phyloP scores from a whole-genome alignment of 2,113 vertebrate species.

The Brachyhypopomus gauderio region DNA sequence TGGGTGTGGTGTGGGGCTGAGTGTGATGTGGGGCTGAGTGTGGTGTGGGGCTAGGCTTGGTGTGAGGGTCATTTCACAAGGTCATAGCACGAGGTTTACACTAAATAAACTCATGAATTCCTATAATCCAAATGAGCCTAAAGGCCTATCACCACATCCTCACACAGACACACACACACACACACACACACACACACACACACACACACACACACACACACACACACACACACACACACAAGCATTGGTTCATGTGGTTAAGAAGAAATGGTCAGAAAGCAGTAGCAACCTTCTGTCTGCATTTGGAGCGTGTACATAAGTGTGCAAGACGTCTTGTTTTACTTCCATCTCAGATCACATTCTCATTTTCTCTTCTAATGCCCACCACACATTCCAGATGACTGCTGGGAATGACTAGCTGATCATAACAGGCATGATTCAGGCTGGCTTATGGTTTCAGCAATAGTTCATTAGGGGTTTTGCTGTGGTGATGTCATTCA shows the following conservation, averaged over 20 bases:
- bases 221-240: neutral
- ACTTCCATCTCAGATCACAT: neutral
- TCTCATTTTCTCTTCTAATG: neutral
- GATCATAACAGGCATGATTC: conserved; percentile 7
- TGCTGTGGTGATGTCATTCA: conserved; percentile 7
- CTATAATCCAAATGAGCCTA: too few relatives aligned
- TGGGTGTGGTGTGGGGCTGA: too few relatives aligned
- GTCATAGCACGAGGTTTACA: neutral
- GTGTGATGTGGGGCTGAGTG: too few relatives aligned
- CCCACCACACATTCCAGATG: too few relatives aligned
- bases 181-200: neutral
- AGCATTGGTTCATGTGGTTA: neutral
- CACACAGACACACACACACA: neutral
- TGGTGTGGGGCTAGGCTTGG: too few relatives aligned
- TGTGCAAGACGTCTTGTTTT: neutral
- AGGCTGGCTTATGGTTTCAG: neutral
- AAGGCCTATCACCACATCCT: neutral
- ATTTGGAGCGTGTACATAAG: neutral
- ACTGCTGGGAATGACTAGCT: neutral
- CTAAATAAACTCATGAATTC: neutral
- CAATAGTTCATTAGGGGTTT: neutral
- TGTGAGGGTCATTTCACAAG: neutral
- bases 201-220: neutral
- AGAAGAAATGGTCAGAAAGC: neutral
- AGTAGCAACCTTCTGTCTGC: neutral